Conservation (phyloP, 2,888 invertebrate species). For the Saturnia pavonia region DNA sequence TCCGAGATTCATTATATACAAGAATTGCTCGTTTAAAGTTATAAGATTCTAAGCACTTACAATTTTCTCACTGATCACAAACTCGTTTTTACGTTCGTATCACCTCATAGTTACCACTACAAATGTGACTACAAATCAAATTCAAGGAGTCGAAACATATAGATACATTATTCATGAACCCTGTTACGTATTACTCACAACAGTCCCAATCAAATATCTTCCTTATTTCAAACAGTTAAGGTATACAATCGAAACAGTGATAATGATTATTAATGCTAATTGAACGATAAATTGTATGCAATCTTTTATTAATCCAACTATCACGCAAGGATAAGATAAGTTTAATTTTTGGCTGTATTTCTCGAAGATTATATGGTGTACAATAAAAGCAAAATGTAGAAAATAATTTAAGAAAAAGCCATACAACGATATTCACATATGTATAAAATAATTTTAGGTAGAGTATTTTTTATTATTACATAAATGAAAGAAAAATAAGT, state of each 20-base stretch:
- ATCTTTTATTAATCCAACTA: neutral
- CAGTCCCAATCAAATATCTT: neutral
- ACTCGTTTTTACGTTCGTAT: conserved; percentile 32
- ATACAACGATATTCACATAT: too few relatives aligned
- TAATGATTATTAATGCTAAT: conserved; percentile 1
- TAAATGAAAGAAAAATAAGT: too few relatives aligned
- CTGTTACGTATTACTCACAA: neutral
- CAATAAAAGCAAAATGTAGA: neutral
- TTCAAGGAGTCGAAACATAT: conserved; percentile 12
- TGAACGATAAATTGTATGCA: neutral
- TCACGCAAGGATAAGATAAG: neutral
- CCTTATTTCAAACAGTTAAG: neutral
- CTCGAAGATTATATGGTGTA: neutral
- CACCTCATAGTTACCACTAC: conserved; percentile 41
- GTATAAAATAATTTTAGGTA: too few relatives aligned
- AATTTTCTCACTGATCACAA: neutral
- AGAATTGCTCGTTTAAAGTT: too few relatives aligned
- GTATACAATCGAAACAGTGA: neutral
- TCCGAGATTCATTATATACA: too few relatives aligned
- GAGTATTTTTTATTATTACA: too few relatives aligned
- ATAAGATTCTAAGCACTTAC: neutral
- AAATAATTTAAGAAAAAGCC: neutral
- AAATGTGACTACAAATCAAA: conserved; percentile 32
- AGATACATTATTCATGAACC: conserved; percentile 3
- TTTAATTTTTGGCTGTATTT: neutral